Conservation (phyloP, 2,113 vertebrate species). For the Otolemur garnettii region DNA sequence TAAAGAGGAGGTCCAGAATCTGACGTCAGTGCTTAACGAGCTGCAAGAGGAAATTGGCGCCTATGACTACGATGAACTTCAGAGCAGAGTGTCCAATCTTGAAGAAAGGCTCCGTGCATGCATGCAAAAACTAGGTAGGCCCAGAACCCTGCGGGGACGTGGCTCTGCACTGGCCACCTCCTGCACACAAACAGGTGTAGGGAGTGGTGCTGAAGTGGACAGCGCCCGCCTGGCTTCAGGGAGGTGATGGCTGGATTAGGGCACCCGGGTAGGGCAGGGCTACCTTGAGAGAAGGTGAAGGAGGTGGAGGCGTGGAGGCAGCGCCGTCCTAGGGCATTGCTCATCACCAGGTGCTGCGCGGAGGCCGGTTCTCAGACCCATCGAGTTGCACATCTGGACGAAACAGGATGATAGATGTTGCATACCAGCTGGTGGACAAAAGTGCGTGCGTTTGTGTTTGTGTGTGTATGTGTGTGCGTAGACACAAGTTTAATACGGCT, state of each 20-base stretch:
- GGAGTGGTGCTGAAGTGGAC: slow-evolving; percentile 82
- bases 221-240: slow-evolving; percentile 64
- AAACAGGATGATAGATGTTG: background rate
- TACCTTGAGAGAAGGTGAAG: background rate
- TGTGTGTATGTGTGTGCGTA: background rate
- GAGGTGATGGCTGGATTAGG: background rate
- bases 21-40: slow-evolving; percentile 99
- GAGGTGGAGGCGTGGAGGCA: background rate
- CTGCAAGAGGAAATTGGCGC: slow-evolving; percentile 99
- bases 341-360: background rate
- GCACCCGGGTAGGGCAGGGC: slow-evolving; percentile 41
- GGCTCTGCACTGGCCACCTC: slow-evolving; percentile 61
- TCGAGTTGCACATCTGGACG: background rate
- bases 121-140: slow-evolving; percentile 99
- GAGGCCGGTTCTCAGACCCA: background rate
- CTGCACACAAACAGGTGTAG: slow-evolving; percentile 69
- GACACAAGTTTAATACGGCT: background rate
- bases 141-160: slow-evolving; percentile 87
- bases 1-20: slow-evolving; percentile 99
- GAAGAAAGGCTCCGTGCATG: slow-evolving; percentile 99
- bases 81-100: slow-evolving; percentile 99
- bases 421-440: background rate
- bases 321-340: too few species aligned
- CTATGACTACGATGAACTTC: slow-evolving; percentile 99
- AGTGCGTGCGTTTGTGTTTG: rapidly evolving